phyloP scores from a whole-genome alignment of 2,888 invertebrate genomes.

The Bedellia somnulentella region DNA sequence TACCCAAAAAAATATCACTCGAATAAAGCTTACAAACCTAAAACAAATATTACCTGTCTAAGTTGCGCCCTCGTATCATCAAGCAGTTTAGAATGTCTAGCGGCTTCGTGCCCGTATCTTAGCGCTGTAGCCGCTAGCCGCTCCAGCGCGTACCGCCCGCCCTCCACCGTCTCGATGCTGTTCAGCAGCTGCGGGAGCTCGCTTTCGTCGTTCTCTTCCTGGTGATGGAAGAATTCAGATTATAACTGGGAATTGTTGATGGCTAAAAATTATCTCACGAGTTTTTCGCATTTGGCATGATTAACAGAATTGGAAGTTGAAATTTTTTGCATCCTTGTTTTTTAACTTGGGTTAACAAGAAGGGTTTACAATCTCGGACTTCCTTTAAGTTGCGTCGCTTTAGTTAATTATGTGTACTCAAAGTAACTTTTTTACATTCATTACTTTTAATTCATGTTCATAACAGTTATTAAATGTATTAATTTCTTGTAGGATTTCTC shows the following conservation, averaged over 20 bases:
- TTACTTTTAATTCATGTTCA: too few relatives aligned
- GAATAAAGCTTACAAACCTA: background rate
- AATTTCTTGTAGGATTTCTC: too few relatives aligned
- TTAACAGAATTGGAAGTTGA: too few relatives aligned
- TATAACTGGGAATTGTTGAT: background rate
- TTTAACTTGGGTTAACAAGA: too few relatives aligned
- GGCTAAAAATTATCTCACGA: background rate
- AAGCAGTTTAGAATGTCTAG: conserved; percentile 24
- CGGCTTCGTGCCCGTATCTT: conserved; percentile 41
- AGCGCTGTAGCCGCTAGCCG: conserved; percentile 25
- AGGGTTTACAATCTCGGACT: too few relatives aligned
- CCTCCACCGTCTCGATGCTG: conserved; percentile 22
- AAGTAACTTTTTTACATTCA: too few relatives aligned
- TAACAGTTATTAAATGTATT: too few relatives aligned
- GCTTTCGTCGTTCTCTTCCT: conserved; percentile 48
- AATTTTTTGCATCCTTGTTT: too few relatives aligned
- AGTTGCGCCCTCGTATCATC: conserved; percentile 26
- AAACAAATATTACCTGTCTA: conserved; percentile 21
- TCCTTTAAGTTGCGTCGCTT: background rate
- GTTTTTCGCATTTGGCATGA: background rate
- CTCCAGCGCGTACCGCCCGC: conserved; percentile 32
- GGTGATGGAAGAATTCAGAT: background rate
- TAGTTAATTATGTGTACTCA: too few relatives aligned
- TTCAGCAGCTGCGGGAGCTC: conserved; percentile 33
- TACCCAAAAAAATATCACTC: background rate